Evolutionary conservation across 1,140 invertebrate genomes (phyloP).

Genomic region (Macrosteles quadrilineatus): DNA sequence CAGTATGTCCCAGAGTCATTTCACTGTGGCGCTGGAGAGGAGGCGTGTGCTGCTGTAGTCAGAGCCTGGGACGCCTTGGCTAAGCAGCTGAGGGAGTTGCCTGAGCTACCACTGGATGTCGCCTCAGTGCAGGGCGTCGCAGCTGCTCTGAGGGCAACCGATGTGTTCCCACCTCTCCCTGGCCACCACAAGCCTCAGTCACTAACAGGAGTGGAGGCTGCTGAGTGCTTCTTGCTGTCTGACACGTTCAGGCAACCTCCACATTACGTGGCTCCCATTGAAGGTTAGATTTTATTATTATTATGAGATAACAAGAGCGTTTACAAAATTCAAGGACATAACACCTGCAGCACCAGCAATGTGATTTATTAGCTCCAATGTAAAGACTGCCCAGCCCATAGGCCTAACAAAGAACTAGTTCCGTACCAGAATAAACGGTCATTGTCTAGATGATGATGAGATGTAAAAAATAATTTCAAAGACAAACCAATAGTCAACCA

Average conservation of each 20-base stretch:
- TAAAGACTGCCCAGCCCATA: too few relatives aligned
- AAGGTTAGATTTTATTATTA: conserved; percentile 33
- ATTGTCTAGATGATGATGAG: too few relatives aligned
- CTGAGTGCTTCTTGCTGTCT: neutral
- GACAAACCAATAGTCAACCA: too few relatives aligned
- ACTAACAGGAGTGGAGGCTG: conserved; percentile 6
- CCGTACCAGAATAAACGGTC: too few relatives aligned
- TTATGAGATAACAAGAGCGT: neutral
- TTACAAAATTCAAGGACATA: too few relatives aligned
- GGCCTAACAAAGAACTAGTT: too few relatives aligned
- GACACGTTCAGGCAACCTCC: conserved; percentile 9
- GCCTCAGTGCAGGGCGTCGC: conserved; percentile 72
- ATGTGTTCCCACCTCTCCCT: conserved; percentile 61
- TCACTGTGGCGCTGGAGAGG: conserved; percentile 60
- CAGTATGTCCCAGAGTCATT: conserved; percentile 45
- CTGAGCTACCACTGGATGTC: conserved; percentile 77
- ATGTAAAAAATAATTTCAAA: too few relatives aligned
- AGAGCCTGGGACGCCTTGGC: conserved; percentile 67
- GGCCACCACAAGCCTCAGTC: conserved; percentile 5
- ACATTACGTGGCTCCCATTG: conserved; percentile 38
- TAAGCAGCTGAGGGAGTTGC: conserved; percentile 67
- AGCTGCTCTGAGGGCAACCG: conserved; percentile 68
- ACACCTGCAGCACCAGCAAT: too few relatives aligned
- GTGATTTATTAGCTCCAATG: too few relatives aligned
- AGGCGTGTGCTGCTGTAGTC: neutral